Evolutionary conservation across 2,888 invertebrate species (phyloP).

Genomic region (Sarcophaga subvicina): DNA sequence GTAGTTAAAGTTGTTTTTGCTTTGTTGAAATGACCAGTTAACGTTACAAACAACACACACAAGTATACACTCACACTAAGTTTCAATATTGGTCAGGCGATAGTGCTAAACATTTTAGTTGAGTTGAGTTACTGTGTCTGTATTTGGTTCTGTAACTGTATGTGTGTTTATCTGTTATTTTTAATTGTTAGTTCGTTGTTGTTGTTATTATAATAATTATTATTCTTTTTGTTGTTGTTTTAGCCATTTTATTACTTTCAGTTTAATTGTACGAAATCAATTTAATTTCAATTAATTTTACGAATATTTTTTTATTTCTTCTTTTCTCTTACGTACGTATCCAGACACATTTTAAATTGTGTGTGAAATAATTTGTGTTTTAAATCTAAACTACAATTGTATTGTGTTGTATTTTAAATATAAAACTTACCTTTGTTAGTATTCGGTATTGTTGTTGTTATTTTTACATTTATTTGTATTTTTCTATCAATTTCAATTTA

Average conservation of each 20-base stretch:
- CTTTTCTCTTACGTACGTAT: too few species aligned
- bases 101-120: too few species aligned
- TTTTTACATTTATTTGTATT: neutral
- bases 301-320: constrained; percentile 14
- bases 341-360: neutral
- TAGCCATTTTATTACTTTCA: constrained; percentile 53
- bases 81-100: too few species aligned
- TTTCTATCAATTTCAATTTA: constrained; percentile 54
- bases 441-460: neutral
- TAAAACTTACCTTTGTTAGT: neutral
- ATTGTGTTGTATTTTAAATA: too few species aligned
- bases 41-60: constrained; percentile 18
- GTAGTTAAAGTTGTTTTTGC: neutral
- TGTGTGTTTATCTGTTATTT: constrained; percentile 28
- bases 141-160: neutral
- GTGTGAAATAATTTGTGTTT: neutral
- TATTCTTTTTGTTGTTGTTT: constrained; percentile 39
- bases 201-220: constrained; percentile 34
- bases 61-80: too few species aligned
- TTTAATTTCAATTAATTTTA: constrained; percentile 67
- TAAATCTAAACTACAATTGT: neutral
- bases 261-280: constrained; percentile 65
- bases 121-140: neutral
- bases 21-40: constrained; percentile 46
- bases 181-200: constrained; percentile 56